Evolutionary conservation across 2,888 invertebrate species (phyloP).

Genomic region (Epinotia nisella): DNA sequence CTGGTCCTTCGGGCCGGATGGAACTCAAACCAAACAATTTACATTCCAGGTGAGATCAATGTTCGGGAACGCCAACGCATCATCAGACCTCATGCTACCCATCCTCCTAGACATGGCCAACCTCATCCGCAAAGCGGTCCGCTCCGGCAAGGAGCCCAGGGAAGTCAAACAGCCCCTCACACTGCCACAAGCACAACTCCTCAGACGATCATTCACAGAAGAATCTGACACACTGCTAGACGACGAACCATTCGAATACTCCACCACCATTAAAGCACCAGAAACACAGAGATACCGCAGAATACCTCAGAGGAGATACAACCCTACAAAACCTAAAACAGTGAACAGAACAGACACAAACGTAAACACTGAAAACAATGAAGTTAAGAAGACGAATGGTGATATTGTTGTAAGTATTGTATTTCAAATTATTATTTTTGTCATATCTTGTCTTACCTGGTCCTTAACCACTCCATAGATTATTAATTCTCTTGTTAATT

Average conservation of each 20-base stretch:
- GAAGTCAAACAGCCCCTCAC: constrained; percentile 61
- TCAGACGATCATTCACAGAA: constrained; percentile 72
- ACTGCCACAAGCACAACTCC: constrained; percentile 65
- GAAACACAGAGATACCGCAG: constrained; percentile 54
- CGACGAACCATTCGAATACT: constrained; percentile 63
- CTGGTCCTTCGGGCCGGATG: background rate
- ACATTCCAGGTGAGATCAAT: constrained; percentile 84
- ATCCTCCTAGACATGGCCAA: constrained; percentile 87
- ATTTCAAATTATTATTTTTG: background rate
- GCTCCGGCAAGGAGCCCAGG: constrained; percentile 68
- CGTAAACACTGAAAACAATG: constrained; percentile 50
- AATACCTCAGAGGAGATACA: constrained; percentile 58
- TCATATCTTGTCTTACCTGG: too few species aligned
- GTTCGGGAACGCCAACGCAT: constrained; percentile 83
- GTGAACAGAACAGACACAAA: constrained; percentile 53
- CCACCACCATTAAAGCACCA: constrained; percentile 53
- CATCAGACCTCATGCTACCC: constrained; percentile 85
- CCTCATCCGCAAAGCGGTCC: constrained; percentile 82
- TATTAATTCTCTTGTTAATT: too few species aligned
- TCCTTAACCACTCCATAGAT: too few species aligned
- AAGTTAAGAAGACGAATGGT: constrained; percentile 39
- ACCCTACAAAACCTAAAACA: constrained; percentile 50
- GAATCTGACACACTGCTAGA: constrained; percentile 61
- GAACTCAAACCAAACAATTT: background rate
- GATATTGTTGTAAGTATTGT: constrained; percentile 57